Conservation (phyloP, 2,113 vertebrate genomes). For the Sphaerodactylus townsendi region DNA sequence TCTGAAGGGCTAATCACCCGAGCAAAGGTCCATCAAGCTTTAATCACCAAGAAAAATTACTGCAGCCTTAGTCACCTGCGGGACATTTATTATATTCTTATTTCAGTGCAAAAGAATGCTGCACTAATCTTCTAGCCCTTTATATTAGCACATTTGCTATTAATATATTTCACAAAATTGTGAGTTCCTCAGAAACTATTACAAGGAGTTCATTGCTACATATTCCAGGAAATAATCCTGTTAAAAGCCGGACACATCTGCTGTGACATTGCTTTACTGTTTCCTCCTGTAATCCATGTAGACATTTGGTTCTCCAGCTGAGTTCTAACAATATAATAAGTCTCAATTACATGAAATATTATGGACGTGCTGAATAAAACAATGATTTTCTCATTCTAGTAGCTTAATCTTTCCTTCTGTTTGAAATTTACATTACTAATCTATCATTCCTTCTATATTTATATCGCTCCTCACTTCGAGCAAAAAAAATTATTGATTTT, state of each 20-base stretch:
- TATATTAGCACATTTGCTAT: conserved; percentile 71
- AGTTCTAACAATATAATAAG: conserved; percentile 60
- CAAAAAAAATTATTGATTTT: conserved; percentile 58
- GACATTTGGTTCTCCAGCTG: conserved; percentile 62
- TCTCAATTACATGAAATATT: conserved; percentile 74
- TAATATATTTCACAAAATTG: conserved; percentile 73
- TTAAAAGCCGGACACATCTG: conserved; percentile 66
- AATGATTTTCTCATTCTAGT: conserved; percentile 64
- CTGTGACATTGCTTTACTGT: conserved; percentile 65
- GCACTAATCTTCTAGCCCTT: conserved; percentile 73
- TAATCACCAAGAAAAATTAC: conserved; percentile 80
- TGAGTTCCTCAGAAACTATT: conserved; percentile 75
- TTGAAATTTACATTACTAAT: conserved; percentile 54
- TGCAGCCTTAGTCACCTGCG: conserved; percentile 73
- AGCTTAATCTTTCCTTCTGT: conserved; percentile 66
- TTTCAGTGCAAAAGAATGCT: conserved; percentile 73
- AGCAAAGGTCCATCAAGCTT: conserved; percentile 80
- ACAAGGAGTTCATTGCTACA: conserved; percentile 71
- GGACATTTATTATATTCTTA: conserved; percentile 76
- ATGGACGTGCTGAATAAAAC: conserved; percentile 66
- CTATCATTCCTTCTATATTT: conserved; percentile 47
- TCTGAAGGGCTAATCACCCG: conserved; percentile 79
- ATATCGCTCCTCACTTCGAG: conserved; percentile 39
- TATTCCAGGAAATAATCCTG: conserved; percentile 75
- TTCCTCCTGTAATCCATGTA: conserved; percentile 67